A percentile compares a stretch with the other conserved stretches of the same genome.
Evolutionary conservation across 1,140 invertebrate genomes (phyloP).

Genomic region (Drosophila murphyi): DNA sequence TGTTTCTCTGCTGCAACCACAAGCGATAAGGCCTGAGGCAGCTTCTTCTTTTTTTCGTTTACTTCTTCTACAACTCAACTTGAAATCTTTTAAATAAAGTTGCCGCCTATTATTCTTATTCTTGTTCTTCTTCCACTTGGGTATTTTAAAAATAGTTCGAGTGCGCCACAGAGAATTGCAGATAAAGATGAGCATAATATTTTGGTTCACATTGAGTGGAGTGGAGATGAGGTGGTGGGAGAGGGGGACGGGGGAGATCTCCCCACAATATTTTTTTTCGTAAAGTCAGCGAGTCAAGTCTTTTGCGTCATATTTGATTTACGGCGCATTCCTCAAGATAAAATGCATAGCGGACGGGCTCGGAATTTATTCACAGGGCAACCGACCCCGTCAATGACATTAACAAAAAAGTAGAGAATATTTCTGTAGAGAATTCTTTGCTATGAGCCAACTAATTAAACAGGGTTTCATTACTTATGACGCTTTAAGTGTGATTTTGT

Average conservation of each 20-base stretch:
- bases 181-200: slow-evolving; percentile 12
- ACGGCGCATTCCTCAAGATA: slow-evolving; percentile 26
- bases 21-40: slow-evolving; percentile 22
- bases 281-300: slow-evolving; percentile 23
- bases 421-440: slow-evolving; percentile 23
- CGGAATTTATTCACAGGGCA: slow-evolving; percentile 15
- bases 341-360: slow-evolving; percentile 18
- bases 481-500: not conserved
- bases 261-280: not conserved
- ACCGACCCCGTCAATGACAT: slow-evolving; percentile 21
- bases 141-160: slow-evolving; percentile 41
- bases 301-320: slow-evolving; percentile 20
- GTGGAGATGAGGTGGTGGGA: too few species aligned
- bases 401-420: not conserved
- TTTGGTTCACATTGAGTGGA: slow-evolving; percentile 4
- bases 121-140: slow-evolving; percentile 23
- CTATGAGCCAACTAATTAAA: slow-evolving; percentile 37
- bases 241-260: too few species aligned
- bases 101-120: not conserved
- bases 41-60: not conserved
- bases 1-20: slow-evolving; percentile 4
- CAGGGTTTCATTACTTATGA: slow-evolving; percentile 7
- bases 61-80: not conserved
- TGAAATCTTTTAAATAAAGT: slow-evolving; percentile 5
- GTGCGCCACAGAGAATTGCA: slow-evolving; percentile 27